Evolutionary conservation across 1,140 invertebrate species (phyloP).

Genomic region (Notospermus geniculatus): DNA sequence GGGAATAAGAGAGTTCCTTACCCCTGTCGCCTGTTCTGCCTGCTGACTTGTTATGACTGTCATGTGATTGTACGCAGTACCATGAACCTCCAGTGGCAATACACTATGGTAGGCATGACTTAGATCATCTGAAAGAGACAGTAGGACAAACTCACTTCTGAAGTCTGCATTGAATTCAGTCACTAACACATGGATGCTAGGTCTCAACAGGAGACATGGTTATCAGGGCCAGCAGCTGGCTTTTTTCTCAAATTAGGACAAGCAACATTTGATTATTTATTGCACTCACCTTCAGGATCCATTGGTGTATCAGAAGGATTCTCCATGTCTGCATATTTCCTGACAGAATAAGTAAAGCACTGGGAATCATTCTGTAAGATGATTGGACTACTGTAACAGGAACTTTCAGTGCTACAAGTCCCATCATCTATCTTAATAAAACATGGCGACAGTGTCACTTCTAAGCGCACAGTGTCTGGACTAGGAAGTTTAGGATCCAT

Average conservation of each 20-base stretch:
- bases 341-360: conserved; percentile 47
- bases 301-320: conserved; percentile 30
- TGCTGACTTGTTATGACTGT: conserved; percentile 62
- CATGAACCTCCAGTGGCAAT: conserved; percentile 72
- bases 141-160: background rate
- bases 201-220: too few relatives aligned
- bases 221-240: too few relatives aligned
- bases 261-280: too few relatives aligned
- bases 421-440: conserved; percentile 27
- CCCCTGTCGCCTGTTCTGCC: background rate
- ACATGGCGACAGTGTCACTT: conserved; percentile 15
- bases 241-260: too few relatives aligned
- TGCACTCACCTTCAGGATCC: conserved; percentile 39
- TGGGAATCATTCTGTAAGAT: conserved; percentile 47
- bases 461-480: background rate
- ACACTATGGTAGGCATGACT: conserved; percentile 67
- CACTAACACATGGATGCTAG: too few relatives aligned
- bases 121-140: conserved; percentile 61
- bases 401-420: conserved; percentile 39
- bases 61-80: conserved; percentile 70
- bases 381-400: conserved; percentile 46
- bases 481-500: too few relatives aligned
- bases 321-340: conserved; percentile 29
- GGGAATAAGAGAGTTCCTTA: background rate
- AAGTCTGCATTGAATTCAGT: background rate